Percentiles rank a stretch among this genome's conserved stretches.
phyloP scores from a whole-genome alignment of 2,113 vertebrate species.

The Atherinomorus stipes region DNA sequence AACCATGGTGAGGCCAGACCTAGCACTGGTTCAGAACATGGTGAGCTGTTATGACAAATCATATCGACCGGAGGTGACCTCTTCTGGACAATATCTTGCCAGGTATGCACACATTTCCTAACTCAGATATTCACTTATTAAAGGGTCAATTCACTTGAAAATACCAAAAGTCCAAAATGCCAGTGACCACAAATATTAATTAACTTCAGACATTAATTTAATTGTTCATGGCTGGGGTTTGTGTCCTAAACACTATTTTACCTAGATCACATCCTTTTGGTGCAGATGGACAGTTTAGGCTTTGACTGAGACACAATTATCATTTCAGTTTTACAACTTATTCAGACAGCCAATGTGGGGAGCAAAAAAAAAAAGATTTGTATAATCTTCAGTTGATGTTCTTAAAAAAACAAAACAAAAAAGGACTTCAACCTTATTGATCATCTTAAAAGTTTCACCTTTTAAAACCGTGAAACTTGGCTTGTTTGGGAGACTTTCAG shows the following conservation, averaged over 20 bases:
- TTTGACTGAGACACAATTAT: not conserved
- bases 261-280: too few relatives aligned
- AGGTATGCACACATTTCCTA: constrained; percentile 75
- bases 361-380: not conserved
- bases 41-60: constrained; percentile 84
- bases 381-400: not conserved
- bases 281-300: too few relatives aligned
- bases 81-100: constrained; percentile 84
- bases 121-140: constrained; percentile 49
- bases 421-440: too few relatives aligned
- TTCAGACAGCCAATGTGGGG: not conserved
- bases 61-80: constrained; percentile 69
- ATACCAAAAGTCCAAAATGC: not conserved
- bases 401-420: not conserved
- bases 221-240: not conserved
- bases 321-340: not conserved
- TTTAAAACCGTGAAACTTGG: too few relatives aligned
- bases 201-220: too few relatives aligned
- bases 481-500: too few relatives aligned
- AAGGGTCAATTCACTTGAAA: not conserved
- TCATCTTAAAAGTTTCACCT: too few relatives aligned
- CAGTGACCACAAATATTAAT: too few relatives aligned
- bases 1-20: constrained; percentile 76
- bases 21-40: constrained; percentile 79
- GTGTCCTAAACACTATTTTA: not conserved